Percentiles rank a stretch among this genome's conserved stretches.
Evolutionary conservation across 2,797 vertebrate species (phyloP).

Genomic region (Myripristis jacobus): DNA sequence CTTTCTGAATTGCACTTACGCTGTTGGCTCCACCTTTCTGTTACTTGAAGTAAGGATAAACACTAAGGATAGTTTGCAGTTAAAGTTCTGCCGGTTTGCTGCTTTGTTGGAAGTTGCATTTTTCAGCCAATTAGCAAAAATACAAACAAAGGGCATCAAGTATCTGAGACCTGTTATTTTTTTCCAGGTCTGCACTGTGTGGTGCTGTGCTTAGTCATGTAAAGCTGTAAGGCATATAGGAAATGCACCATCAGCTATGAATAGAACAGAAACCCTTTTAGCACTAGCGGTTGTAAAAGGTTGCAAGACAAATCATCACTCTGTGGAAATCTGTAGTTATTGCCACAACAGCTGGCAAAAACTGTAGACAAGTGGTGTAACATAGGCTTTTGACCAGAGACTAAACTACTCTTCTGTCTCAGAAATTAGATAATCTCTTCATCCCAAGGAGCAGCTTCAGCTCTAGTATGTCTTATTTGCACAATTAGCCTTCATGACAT

Average conservation of each 20-base stretch:
- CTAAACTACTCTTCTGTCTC: neutral
- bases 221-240: neutral
- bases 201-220: neutral
- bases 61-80: no score
- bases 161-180: neutral
- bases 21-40: no score
- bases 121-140: neutral
- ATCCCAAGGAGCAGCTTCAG: neutral
- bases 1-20: no score
- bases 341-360: neutral
- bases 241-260: no score
- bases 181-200: neutral
- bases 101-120: neutral
- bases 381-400: neutral
- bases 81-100: no score
- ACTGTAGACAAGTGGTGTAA: neutral
- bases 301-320: neutral
- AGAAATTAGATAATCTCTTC: neutral
- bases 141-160: neutral
- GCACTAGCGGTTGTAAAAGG: neutral
- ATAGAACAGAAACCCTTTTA: no score
- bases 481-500: neutral
- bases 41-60: no score
- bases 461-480: neutral
- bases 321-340: neutral